Evolutionary conservation across 2,113 vertebrate genomes (phyloP).

Genomic region (Albula goreensis): DNA sequence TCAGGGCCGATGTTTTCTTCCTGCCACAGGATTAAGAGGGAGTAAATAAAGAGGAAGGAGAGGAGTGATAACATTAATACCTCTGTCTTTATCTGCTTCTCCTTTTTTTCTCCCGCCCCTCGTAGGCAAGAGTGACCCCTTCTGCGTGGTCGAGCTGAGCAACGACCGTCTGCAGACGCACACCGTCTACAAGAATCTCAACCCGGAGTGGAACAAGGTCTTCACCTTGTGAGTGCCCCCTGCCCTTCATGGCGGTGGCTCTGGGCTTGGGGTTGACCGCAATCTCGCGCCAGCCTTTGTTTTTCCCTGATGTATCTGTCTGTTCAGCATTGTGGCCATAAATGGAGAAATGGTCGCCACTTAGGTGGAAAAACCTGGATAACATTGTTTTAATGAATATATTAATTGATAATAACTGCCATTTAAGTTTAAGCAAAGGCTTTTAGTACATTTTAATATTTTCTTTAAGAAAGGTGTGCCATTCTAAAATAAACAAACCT

Average conservation of each 20-base stretch:
- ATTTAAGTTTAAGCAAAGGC: background rate
- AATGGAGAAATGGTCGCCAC: background rate
- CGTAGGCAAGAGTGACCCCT: constrained; percentile 95
- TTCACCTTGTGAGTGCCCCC: constrained; percentile 91
- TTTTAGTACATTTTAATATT: background rate
- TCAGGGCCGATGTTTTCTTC: background rate
- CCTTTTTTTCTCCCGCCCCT: constrained; percentile 42
- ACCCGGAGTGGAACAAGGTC: constrained; percentile 97
- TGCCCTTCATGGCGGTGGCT: background rate
- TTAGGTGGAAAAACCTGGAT: background rate
- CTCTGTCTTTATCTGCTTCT: constrained; percentile 10
- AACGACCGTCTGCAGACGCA: constrained; percentile 95
- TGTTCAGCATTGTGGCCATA: background rate
- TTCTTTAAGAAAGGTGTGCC: too few species aligned
- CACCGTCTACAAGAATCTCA: constrained; percentile 96
- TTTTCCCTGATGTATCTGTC: background rate
- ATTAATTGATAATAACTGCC: too few species aligned
- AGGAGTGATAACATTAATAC: constrained; percentile 38
- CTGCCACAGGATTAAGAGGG: constrained; percentile 39
- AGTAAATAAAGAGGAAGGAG: constrained; percentile 22
- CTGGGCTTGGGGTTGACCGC: too few species aligned
- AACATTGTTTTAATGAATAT: background rate
- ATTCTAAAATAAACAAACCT: too few species aligned
- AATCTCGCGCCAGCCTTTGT: background rate
- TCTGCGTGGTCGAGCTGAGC: constrained; percentile 95